phyloP scores from a whole-genome alignment of 2,888 invertebrate species.

The Zaprionus obscuricornis region DNA sequence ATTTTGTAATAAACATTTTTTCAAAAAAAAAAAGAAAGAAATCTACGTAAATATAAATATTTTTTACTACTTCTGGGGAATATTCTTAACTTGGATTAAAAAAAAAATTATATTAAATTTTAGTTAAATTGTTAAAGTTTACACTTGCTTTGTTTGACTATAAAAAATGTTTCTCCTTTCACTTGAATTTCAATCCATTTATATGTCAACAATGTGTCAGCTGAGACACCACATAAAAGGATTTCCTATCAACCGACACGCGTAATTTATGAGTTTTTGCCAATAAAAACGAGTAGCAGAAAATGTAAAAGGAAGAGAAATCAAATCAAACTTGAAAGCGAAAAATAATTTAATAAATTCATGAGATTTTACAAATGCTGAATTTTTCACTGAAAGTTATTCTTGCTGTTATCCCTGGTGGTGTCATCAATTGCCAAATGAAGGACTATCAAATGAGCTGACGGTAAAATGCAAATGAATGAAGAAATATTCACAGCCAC shows the following conservation, averaged over 20 bases:
- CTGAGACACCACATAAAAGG: constrained; percentile 1
- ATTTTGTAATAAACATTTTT: constrained; percentile 72
- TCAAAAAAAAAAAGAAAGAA: constrained; percentile 31
- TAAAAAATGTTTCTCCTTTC: too few relatives aligned
- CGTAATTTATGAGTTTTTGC: constrained; percentile 7
- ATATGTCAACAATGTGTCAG: constrained; percentile 1
- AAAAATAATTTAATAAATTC: constrained; percentile 15
- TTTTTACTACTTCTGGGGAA: too few relatives aligned
- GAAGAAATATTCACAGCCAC: too few relatives aligned
- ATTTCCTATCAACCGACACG: neutral
- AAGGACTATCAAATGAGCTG: too few relatives aligned
- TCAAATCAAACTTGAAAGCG: constrained; percentile 2
- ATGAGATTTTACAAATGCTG: constrained; percentile 17
- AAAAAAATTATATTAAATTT: neutral
- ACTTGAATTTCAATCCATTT: neutral
- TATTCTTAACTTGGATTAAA: neutral
- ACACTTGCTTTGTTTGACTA: neutral
- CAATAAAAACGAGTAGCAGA: constrained; percentile 14
- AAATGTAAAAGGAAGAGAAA: neutral
- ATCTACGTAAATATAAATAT: constrained; percentile 1
- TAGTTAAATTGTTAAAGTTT: neutral
- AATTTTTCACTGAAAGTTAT: neutral
- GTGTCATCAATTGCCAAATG: too few relatives aligned
- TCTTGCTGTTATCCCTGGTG: neutral
- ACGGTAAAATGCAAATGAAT: neutral